Evolutionary conservation across 2,113 vertebrate species (phyloP), one percentile per base, ranked within the genome.

Genomic region (Dipodomys ordii): DNA sequence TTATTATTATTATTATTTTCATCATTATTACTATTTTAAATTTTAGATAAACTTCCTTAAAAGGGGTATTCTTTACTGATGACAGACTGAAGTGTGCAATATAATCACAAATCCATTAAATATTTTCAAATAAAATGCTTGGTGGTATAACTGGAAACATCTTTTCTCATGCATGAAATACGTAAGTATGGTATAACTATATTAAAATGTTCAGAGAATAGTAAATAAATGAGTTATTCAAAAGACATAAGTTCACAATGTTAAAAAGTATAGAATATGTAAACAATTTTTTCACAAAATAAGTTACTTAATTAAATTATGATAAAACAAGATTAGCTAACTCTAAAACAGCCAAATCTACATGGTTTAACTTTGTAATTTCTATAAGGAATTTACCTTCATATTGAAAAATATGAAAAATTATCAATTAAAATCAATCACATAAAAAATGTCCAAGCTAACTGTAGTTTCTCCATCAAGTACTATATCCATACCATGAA

Each of bases 41-140:
- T 65, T 44, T 74, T 22, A 32, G 39, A 84, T 12, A 87, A 71
- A 62, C 3, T 65, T 11, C 25, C 11, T 68, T 46, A 67, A 4
- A 92, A 83, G 32, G 8, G 11, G 13, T 3, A 44, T 77, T 81
- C 8, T 57, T 84, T 85, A 88, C 83, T 80, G 30, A 81, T 85
- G 10, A n/a, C 16, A 81, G 12, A 74, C 20, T 64, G 1, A 5
- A 27, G 4, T 68, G 7, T 87, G 3, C 3, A 84, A n/a, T 16
- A 28, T 83, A 92, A 74, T 92, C 67, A 82, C 81, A 68, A 78
- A 60, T 87, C 32, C 28, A 65, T 13, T 93, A n/a, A 90, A 73
- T 19, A 60, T 68, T 79, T 87, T 90, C 6, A 91, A 64, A 44
- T 53, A 84, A 81, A 64, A 84, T 19, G 3, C 9, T 30, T 25